Evolutionary conservation across 1,140 invertebrate species (phyloP).

Genomic region (Dendrolimus punctatus): DNA sequence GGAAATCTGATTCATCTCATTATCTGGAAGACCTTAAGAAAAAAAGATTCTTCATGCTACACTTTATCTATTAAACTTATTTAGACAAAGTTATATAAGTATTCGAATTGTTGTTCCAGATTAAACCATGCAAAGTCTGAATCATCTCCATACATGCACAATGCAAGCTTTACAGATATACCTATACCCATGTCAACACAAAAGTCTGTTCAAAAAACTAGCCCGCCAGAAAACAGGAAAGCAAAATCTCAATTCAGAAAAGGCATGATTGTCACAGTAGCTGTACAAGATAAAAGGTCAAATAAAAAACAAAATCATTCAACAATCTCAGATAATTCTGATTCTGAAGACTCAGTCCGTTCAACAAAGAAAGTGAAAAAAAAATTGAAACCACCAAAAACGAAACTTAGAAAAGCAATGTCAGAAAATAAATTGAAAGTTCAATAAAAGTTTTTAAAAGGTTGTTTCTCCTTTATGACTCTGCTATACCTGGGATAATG

Average conservation of each 20-base stretch:
- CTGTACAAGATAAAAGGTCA: constrained; percentile 57
- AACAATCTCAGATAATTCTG: constrained; percentile 63
- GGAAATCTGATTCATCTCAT: no score
- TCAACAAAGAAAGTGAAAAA: constrained; percentile 62
- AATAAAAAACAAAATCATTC: constrained; percentile 1
- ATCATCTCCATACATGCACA: constrained; percentile 40
- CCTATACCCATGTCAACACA: constrained; percentile 49
- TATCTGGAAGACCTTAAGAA: no score
- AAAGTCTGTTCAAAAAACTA: constrained; percentile 37
- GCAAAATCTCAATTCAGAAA: constrained; percentile 72
- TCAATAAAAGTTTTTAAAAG: background rate
- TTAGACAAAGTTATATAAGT: background rate
- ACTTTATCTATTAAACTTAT: background rate
- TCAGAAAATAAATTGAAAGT: constrained; percentile 34
- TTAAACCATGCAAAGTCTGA: constrained; percentile 54
- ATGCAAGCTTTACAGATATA: constrained; percentile 62
- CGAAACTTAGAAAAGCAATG: constrained; percentile 31
- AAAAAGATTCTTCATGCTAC: no score
- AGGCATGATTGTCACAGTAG: constrained; percentile 73
- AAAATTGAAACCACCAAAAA: constrained; percentile 66
- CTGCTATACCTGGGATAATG: no score
- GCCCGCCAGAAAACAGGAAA: constrained; percentile 37
- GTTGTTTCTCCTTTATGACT: background rate
- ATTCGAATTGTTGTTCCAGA: constrained; percentile 33
- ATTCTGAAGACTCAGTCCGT: constrained; percentile 69